Conservation (phyloP, 2,888 invertebrate genomes). For the Acrocera orbiculus region DNA sequence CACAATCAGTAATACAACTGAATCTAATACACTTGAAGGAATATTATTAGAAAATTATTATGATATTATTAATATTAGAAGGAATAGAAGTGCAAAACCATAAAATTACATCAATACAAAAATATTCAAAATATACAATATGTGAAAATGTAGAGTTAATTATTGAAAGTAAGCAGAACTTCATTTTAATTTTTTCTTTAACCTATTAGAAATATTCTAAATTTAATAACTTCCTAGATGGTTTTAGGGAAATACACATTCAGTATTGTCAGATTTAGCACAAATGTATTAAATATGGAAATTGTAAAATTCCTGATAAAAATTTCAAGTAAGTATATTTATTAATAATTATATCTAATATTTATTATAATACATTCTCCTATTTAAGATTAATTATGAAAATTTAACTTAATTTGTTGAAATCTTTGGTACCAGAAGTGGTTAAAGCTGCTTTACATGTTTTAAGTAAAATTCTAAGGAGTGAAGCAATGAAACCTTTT, state of each 20-base stretch:
- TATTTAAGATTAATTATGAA: constrained; percentile 57
- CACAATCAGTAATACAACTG: constrained; percentile 32
- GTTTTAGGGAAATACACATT: constrained; percentile 27
- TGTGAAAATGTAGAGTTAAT: constrained; percentile 41
- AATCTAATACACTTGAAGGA: constrained; percentile 34
- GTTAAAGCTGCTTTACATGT: constrained; percentile 63
- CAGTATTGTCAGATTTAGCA: constrained; percentile 32
- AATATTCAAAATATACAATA: constrained; percentile 33
- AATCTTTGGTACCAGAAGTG: constrained; percentile 37
- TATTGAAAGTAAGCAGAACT: constrained; percentile 38
- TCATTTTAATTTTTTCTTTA: neutral
- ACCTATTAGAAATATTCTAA: neutral
- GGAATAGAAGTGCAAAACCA: constrained; percentile 19
- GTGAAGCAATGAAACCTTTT: constrained; percentile 52
- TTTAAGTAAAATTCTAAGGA: constrained; percentile 68
- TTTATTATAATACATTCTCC: too few species aligned
- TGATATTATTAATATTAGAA: constrained; percentile 29
- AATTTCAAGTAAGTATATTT: constrained; percentile 37
- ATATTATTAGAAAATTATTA: too few species aligned
- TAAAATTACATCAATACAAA: constrained; percentile 21
- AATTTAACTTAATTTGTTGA: constrained; percentile 57
- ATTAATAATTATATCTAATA: too few species aligned
- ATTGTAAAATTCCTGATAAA: constrained; percentile 33
- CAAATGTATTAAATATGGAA: constrained; percentile 34
- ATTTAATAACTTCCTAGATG: constrained; percentile 14